Base-by-base conservation (phyloP, 2,888 invertebrate genomes). In the Amphipyra tragopoginis region DNA sequence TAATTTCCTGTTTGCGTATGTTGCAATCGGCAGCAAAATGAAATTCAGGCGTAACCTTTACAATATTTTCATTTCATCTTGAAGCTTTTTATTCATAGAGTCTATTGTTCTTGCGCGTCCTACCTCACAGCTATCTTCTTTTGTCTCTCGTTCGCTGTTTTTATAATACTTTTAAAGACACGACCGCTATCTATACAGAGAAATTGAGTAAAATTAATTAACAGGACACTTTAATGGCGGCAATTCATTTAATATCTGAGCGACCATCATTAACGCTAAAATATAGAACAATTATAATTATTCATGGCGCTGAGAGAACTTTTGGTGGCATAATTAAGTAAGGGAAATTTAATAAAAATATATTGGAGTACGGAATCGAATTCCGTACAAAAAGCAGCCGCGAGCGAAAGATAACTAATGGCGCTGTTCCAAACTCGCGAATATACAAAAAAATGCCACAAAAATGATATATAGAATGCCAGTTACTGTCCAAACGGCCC, bases 381-480 rank as follows among this genome's bases (percentile, higher is more conserved):
- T 77, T 70, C 33, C 44, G 53, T 47, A 64, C 14, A 75, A 70
- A 75, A 21, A 73, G 54, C 29, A 67, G 74, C 74, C 45, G 68
- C 73, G 72, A 71, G 67, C 58, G 48, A 63, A 57, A 75, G 71
- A 80, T 76, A 83, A 79, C 78, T 81, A 85, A 87, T 85, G 84
- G 84, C 80, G 55, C 66, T 60, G 80, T 79, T 80, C 80, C 78
- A 80, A 86, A 81, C 78, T 76, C 72, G 73, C 69, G 53, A 77
- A 82, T 78, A 82, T 78, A 77, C 73, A 80, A 83, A 84, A 80
- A 71, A 45, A 66, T n/a, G 42, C 52, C 48, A 71, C 70, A 75
- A 71, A 82, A 79, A 80, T 83, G 69, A 83, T 81, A 75, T 77
- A 81, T 79, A 69, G 51, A 51, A 64, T 21, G 54, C 63, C 61